phyloP scores from a whole-genome alignment of 2,888 invertebrate genomes.

The Adineta ricciae region DNA sequence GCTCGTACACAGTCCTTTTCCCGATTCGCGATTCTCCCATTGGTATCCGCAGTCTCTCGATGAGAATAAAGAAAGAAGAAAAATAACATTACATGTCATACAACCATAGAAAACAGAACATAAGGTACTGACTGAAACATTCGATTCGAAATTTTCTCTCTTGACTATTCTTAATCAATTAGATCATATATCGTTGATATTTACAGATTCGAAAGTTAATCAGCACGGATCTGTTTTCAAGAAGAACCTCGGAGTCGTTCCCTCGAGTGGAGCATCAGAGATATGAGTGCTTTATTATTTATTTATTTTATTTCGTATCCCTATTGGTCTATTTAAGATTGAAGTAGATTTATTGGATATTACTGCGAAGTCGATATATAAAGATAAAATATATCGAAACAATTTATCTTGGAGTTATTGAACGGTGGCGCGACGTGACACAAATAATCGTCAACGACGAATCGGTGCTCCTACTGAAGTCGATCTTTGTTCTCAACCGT shows the following conservation, averaged over 20 bases:
- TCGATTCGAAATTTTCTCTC: not conserved
- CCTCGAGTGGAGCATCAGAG: not conserved
- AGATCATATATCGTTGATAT: not conserved
- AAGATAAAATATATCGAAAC: not conserved
- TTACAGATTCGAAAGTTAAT: not conserved
- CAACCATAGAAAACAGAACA: not conserved
- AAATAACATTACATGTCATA: not conserved
- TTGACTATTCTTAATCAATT: not conserved
- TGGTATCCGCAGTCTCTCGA: not conserved
- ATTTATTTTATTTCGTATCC: not conserved
- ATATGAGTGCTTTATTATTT: not conserved
- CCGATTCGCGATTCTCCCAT: not conserved
- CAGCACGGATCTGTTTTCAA: not conserved
- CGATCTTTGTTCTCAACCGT: not conserved
- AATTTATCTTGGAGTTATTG: not conserved
- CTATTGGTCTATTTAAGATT: not conserved
- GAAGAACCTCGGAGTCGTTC: not conserved
- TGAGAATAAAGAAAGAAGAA: not conserved
- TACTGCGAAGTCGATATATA: not conserved
- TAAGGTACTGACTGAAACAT: not conserved
- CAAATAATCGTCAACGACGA: not conserved
- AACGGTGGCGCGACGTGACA: conserved; percentile 1
- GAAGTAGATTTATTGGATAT: not conserved
- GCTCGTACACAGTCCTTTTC: not conserved
- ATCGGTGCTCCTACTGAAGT: not conserved